Evolutionary conservation across 1,140 invertebrate species (phyloP), one percentile per base, ranked within the genome.

Genomic region (Lutraria rhynchaena): DNA sequence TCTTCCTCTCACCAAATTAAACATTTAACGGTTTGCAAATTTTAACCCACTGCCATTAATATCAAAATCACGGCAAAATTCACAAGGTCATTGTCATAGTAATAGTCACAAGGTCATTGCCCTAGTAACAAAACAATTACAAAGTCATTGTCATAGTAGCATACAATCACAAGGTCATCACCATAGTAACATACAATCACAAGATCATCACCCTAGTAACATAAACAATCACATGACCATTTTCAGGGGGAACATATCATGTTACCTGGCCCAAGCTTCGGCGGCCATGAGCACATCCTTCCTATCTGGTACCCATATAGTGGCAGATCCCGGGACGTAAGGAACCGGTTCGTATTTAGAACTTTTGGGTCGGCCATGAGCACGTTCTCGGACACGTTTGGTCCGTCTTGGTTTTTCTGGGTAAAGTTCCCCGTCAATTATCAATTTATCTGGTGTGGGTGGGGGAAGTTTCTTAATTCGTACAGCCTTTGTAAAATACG

Each of bases 211-310:
- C 63, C 65, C 63, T 80, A 70, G 65, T 51, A 70, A 80, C 76
- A 77, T 7, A 67, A 44, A 19, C 69, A 80, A 61, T 80, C 63
- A 69, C 76, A 80, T 80, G 65, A 80, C 65, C 76, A 69, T 60
- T 57, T 65, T 49, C 75, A 53, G 46, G 63, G 63, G n/a, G 35
- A n/a, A 51, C 60, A 77, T 55, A 31, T 29, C 53, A 53, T 46
- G 44, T 35, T 77, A 77, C 82, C 74, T 83, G 49, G 57, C 57
- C 76, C 76, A 80, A 37, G 61, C 76, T 55, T 80, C 82, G 9
- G 81, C 81, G 44, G 76, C 84, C 24, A 60, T 35, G 9, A 84
- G 80, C n/a, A 88, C 83, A 81, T 89, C 86, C 29, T 83, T 86
- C 35, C 83, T 73, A 41, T 86, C 86, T 27, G 86, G 85, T 58